Conservation (phyloP, 2,888 invertebrate genomes). For the Unio pictorum region DNA sequence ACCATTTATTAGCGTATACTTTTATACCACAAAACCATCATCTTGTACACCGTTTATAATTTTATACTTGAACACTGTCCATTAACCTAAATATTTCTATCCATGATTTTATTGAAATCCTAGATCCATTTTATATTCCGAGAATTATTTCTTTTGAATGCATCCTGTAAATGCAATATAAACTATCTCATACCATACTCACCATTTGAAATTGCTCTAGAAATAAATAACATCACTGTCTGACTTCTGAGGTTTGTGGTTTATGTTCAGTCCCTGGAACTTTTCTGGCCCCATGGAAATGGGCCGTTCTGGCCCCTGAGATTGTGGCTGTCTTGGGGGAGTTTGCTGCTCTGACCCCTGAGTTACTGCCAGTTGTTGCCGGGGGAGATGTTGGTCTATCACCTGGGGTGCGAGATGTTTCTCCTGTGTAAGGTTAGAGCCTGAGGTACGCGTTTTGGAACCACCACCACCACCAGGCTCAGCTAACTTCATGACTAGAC, state of each 20-base stretch:
- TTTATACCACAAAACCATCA: no score
- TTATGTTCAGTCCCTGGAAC: conserved; percentile 19
- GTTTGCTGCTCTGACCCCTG: no score
- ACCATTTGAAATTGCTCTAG: conserved; percentile 14
- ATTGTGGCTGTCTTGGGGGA: not conserved
- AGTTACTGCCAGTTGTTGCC: not conserved
- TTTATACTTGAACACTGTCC: no score
- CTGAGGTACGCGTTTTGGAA: not conserved
- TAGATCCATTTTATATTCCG: no score
- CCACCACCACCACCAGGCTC: conserved; percentile 19
- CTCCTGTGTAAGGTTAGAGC: not conserved
- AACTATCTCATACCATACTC: no score
- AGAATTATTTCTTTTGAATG: no score
- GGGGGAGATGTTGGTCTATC: conserved; percentile 1
- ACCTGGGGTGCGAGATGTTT: conserved; percentile 1
- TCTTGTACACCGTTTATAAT: no score
- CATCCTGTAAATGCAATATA: no score
- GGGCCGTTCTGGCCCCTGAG: conserved; percentile 13
- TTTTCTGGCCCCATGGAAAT: conserved; percentile 17
- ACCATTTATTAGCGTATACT: no score
- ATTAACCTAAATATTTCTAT: no score
- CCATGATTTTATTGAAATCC: no score
- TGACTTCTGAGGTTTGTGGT: conserved; percentile 38
- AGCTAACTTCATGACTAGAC: conserved; percentile 55
- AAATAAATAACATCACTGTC: conserved; percentile 52